These are phyloP conservation scores for Danio jaintianensis DNA, from an alignment of 2,797 vertebrate species.

Conservation along the genomic window DNA sequence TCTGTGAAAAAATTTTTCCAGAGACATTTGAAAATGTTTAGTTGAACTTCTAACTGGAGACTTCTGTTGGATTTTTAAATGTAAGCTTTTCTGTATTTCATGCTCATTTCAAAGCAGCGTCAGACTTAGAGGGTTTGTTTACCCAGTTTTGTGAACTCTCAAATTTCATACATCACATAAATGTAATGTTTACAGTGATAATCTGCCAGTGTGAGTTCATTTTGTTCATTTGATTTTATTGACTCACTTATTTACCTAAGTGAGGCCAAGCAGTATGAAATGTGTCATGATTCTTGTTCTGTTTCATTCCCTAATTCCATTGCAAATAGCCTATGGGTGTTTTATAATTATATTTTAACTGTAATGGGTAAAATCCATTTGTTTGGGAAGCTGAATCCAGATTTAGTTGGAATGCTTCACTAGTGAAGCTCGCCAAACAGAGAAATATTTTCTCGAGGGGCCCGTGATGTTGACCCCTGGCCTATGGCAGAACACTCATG, in stretches of 20 bases:
- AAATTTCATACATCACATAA: slow-evolving; percentile 1
- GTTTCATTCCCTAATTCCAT: neutral
- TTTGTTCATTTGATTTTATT: neutral
- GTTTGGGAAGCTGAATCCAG: slow-evolving; percentile 24
- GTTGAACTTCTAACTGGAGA: slow-evolving; percentile 26
- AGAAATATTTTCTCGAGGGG: slow-evolving; percentile 40
- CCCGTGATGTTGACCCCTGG: slow-evolving; percentile 60
- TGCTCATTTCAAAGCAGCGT: slow-evolving; percentile 25
- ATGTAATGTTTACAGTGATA: neutral
- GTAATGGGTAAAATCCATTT: neutral
- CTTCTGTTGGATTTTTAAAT: neutral
- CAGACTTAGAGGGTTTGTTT: neutral
- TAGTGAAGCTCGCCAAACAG: slow-evolving; percentile 36
- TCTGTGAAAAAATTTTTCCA: slow-evolving; percentile 70
- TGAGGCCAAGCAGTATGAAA: neutral
- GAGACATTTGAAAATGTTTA: slow-evolving; percentile 64
- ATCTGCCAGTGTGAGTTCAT: neutral
- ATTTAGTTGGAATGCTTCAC: slow-evolving; percentile 31
- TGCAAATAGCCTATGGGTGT: slow-evolving; percentile 15
- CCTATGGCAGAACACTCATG: slow-evolving; percentile 51
- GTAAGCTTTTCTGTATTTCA: slow-evolving; percentile 21
- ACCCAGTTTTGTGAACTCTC: neutral
- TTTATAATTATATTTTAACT: slow-evolving; percentile 10
- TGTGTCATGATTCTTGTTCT: neutral
- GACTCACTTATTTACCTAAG: neutral